Evolutionary conservation across 1,140 invertebrate species (phyloP).

Genomic region (Drosophila takahashii): DNA sequence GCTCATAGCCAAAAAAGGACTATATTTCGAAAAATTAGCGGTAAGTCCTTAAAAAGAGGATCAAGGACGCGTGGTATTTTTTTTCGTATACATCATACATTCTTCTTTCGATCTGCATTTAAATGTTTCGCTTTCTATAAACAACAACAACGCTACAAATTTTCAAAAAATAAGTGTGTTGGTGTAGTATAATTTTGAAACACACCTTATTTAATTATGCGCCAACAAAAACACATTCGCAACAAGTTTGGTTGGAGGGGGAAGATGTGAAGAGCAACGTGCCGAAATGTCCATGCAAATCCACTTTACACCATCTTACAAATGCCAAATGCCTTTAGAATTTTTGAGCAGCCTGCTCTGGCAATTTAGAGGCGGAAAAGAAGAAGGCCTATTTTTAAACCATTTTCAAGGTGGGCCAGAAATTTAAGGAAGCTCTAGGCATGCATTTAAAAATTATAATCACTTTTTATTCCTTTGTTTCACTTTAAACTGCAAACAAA

Average conservation of each 20-base stretch:
- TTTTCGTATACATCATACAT: no score
- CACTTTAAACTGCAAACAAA: background rate
- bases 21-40: no score
- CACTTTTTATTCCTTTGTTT: background rate
- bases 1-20: no score
- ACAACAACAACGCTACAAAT: no score
- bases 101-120: no score
- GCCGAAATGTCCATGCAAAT: constrained; percentile 45
- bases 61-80: no score
- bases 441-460: background rate
- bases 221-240: constrained; percentile 12
- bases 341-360: constrained; percentile 22
- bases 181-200: no score
- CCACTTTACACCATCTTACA: constrained; percentile 52
- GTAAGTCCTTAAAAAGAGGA: no score
- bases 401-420: constrained; percentile 5
- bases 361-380: background rate
- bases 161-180: no score
- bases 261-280: background rate
- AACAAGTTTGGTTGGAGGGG: constrained; percentile 32
- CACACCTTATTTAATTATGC: constrained; percentile 64
- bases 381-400: constrained; percentile 30
- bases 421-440: background rate
- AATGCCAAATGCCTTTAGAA: constrained; percentile 43
- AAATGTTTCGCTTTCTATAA: no score